Evolutionary conservation across 1,140 invertebrate genomes (phyloP), one percentile per base, ranked within the genome.

Genomic region (Solenopsis invicta): DNA sequence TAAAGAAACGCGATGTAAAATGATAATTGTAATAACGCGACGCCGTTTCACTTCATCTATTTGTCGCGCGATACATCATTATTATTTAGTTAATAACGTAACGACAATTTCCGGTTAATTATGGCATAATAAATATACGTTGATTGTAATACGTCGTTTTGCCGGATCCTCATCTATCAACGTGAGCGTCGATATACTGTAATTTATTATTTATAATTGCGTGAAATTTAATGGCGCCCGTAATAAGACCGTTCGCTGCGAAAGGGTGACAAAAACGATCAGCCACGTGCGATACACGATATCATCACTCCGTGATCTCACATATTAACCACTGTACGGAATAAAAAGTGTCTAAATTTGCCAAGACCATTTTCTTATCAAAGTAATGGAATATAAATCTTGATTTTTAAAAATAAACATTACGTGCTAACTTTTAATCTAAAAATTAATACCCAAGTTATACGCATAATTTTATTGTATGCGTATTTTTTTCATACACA

Each of bases 51-150:
- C 84, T 59, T 86, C 75, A 74, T 87, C n/a, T 72, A 71, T 82
- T 85, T 77, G 37, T 81, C 75, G 62, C 80, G 75, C 71, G 34
- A 66, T 59, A 84, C 41, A 78, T 69, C 80, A 87, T 89, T 77
- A 89, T 89, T 89, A 87, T 90, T 86, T 75, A 56, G 37, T 72
- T 88, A 89, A 72, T 87, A 89, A 89, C 85, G 74, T 86, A 86
- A 89, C 81, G 64, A 89, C 89, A 90, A 90, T 89, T 88, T 72
- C 29, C 67, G 52, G 78, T 50, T 71, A 84, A 74, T 86, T 87
- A 78, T 77, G 29, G 59, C 59, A 64, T 75, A 80, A 81, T 87
- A 89, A 89, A 87, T 87, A 89, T 50, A 54, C 54, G 80, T 67
- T 82, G 80, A 87, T 89, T 87, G 89, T 89, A 89, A 90, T 87